Evolutionary conservation across 1,140 invertebrate species (phyloP).

Genomic region (Mercenaria mercenaria): DNA sequence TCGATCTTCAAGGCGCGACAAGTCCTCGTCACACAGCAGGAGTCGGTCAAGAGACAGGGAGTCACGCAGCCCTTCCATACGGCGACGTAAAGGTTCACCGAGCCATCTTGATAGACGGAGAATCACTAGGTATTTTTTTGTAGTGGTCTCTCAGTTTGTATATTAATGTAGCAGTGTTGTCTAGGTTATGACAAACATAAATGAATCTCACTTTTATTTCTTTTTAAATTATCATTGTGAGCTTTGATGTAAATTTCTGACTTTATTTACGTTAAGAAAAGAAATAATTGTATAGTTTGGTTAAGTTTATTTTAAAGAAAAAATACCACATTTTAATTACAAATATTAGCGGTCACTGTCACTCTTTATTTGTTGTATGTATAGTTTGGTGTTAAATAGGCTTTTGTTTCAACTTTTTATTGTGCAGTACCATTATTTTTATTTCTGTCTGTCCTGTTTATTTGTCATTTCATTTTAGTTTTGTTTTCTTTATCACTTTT

Average conservation of each 20-base stretch:
- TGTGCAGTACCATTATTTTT: neutral
- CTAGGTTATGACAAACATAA: neutral
- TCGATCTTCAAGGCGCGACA: constrained; percentile 17
- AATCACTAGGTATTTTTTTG: constrained; percentile 93
- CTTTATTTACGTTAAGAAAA: no score
- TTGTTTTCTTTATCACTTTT: constrained; percentile 21
- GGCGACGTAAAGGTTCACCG: constrained; percentile 94
- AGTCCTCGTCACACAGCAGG: constrained; percentile 63
- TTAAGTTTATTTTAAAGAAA: no score
- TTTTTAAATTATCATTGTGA: neutral
- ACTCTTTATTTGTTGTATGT: no score
- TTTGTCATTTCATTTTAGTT: constrained; percentile 24
- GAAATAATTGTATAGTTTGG: no score
- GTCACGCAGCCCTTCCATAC: constrained; percentile 90
- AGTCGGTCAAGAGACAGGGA: constrained; percentile 66
- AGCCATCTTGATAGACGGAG: constrained; percentile 95
- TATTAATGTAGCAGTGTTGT: neutral
- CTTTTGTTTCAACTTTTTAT: neutral
- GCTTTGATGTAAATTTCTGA: no score
- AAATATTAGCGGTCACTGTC: no score
- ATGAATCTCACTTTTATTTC: neutral
- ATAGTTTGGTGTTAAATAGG: no score
- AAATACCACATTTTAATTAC: no score
- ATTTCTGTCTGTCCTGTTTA: neutral
- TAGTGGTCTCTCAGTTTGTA: neutral